These are phyloP conservation scores for Strigamia transsilvanica DNA, from an alignment of 2,888 invertebrate genomes.

Conservation along the genomic window DNA sequence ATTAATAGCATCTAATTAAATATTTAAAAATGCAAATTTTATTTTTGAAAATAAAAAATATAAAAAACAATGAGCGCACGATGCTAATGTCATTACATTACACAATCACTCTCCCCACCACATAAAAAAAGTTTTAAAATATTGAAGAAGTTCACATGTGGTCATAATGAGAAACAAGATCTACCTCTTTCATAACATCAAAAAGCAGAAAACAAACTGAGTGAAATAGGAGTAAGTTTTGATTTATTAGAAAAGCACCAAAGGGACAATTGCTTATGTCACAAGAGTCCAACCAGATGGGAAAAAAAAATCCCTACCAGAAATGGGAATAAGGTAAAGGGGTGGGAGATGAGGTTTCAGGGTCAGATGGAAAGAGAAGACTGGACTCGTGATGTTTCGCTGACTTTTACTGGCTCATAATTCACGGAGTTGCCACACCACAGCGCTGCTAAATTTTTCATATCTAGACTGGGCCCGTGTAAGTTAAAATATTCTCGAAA, in stretches of 20 bases:
- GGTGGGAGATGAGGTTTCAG: constrained; percentile 1
- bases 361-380: constrained; percentile 17
- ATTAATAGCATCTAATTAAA: not conserved
- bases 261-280: constrained; percentile 35
- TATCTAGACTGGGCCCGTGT: not conserved
- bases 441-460: constrained; percentile 16
- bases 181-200: not conserved
- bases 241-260: constrained; percentile 26
- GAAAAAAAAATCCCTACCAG: constrained; percentile 10
- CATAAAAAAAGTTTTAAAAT: not conserved
- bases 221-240: not conserved
- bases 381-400: constrained; percentile 24
- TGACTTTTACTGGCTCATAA: constrained; percentile 28
- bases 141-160: not conserved
- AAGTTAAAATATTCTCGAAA: not conserved
- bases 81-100: constrained; percentile 8
- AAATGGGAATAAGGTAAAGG: not conserved
- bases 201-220: constrained; percentile 1
- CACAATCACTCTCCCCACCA: no score
- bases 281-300: constrained; percentile 34
- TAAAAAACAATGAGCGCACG: not conserved
- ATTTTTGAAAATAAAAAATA: not conserved
- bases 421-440: constrained; percentile 7
- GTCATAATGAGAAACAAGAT: not conserved
- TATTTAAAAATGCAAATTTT: not conserved